These are phyloP conservation scores for Cydia pomonella DNA, from an alignment of 1,140 invertebrate genomes.

Conservation along the genomic window DNA sequence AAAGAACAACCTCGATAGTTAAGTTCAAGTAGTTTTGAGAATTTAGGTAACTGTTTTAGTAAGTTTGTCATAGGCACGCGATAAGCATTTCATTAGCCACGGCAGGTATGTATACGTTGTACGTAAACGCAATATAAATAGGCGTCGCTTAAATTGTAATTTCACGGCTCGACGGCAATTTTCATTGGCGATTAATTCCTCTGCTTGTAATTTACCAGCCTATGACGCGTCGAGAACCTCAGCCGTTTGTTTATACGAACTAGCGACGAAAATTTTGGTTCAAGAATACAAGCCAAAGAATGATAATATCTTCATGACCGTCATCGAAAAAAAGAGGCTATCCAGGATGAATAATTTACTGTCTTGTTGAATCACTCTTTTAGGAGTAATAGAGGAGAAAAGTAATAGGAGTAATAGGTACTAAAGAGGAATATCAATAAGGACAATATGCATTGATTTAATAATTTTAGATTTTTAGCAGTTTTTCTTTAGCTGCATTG, in stretches of 20 bases:
- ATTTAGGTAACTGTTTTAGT: neutral
- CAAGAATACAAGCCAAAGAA: neutral
- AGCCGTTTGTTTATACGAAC: constrained; percentile 37
- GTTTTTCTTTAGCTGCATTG: neutral
- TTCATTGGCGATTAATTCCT: constrained; percentile 73
- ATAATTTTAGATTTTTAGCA: neutral
- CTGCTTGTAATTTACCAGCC: constrained; percentile 53
- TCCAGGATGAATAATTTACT: neutral
- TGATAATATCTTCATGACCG: neutral
- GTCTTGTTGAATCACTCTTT: neutral
- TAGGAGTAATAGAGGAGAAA: too few species aligned
- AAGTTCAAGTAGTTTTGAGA: neutral
- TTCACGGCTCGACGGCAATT: constrained; percentile 72
- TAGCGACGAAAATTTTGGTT: neutral
- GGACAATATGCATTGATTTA: neutral
- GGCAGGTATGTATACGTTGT: constrained; percentile 41
- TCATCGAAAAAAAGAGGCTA: neutral
- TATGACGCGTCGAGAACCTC: constrained; percentile 40
- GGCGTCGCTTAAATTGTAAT: constrained; percentile 72
- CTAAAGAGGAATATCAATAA: neutral
- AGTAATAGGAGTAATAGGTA: too few species aligned
- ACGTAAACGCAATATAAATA: constrained; percentile 58
- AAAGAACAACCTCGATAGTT: too few species aligned
- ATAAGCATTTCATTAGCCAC: constrained; percentile 30
- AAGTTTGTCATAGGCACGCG: constrained; percentile 25